A percentile compares a stretch with the other conserved stretches of the same genome.
Evolutionary conservation across 30 jellyfish, hydroid and myxozoan species (phyloP).

Genomic region (Nemopilema nomurai): DNA sequence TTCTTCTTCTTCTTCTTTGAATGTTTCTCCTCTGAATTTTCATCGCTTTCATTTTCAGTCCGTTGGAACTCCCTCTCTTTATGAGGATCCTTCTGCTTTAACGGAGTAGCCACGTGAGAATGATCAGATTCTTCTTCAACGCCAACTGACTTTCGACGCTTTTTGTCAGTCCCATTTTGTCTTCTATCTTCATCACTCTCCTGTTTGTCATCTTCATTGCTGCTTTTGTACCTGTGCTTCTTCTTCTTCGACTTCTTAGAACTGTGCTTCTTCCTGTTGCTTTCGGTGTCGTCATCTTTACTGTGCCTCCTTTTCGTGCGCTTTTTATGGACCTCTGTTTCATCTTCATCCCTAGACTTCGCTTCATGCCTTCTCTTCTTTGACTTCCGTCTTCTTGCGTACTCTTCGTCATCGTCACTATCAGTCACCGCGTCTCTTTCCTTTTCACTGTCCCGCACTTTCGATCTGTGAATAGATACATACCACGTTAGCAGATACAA

Average conservation of each 20-base stretch:
- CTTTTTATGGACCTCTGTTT: not conserved
- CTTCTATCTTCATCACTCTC: not conserved
- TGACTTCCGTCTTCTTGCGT: not conserved
- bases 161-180: not conserved
- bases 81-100: too few species aligned
- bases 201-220: not conserved
- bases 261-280: not conserved
- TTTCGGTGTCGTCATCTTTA: not conserved
- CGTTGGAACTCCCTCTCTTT: too few species aligned
- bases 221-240: not conserved
- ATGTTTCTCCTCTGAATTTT: not conserved
- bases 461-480: too few species aligned
- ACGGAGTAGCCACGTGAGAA: not conserved
- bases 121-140: not conserved
- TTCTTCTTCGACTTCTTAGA: constrained; percentile 27
- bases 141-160: not conserved
- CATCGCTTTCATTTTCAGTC: not conserved
- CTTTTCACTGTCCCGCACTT: not conserved
- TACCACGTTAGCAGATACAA: too few species aligned
- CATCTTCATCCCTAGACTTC: not conserved
- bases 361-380: constrained; percentile 15
- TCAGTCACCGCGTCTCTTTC: not conserved
- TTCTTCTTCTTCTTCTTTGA: constrained; percentile 14
- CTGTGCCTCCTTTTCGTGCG: constrained; percentile 8
- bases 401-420: constrained; percentile 1